These are phyloP conservation scores for Pandemis cinnamomeana DNA, from an alignment of 2,888 invertebrate species.

Conservation along the genomic window DNA sequence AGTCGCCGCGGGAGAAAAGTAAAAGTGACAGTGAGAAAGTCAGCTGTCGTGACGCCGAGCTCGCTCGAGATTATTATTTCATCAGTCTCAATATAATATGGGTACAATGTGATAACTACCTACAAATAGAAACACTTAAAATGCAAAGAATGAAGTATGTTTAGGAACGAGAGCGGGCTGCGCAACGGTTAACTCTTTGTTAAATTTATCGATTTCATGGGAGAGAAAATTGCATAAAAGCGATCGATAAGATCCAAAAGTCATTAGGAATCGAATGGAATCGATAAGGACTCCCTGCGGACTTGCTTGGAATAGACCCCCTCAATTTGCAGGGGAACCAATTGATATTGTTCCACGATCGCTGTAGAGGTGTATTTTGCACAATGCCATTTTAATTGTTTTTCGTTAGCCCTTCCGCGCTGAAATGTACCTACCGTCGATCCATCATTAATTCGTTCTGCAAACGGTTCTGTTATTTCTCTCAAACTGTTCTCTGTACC, in stretches of 20 bases:
- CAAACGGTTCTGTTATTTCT: conserved; percentile 56
- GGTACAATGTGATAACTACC: not conserved
- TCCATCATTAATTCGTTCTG: conserved; percentile 78
- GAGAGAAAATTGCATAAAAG: conserved; percentile 52
- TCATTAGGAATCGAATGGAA: conserved; percentile 74
- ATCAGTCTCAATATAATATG: not conserved
- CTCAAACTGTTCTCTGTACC: conserved; percentile 52
- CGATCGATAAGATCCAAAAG: conserved; percentile 67
- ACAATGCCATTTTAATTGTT: conserved; percentile 76
- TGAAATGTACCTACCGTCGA: conserved; percentile 64
- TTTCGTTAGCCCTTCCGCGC: conserved; percentile 64
- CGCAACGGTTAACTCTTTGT: conserved; percentile 71
- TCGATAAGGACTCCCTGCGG: conserved; percentile 66
- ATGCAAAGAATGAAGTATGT: not conserved
- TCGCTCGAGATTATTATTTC: conserved; percentile 14
- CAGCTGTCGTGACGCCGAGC: conserved; percentile 59
- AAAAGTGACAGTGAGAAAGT: conserved; percentile 70
- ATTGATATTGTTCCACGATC: conserved; percentile 59
- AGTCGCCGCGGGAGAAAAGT: conserved; percentile 71
- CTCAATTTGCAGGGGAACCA: conserved; percentile 58
- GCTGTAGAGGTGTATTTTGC: conserved; percentile 57
- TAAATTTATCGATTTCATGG: conserved; percentile 58
- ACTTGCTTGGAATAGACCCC: conserved; percentile 54
- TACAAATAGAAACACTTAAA: not conserved
- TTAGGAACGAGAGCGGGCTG: conserved; percentile 12